Conservation (phyloP, 1,140 invertebrate species). For the Parasteatoda tepidariorum region DNA sequence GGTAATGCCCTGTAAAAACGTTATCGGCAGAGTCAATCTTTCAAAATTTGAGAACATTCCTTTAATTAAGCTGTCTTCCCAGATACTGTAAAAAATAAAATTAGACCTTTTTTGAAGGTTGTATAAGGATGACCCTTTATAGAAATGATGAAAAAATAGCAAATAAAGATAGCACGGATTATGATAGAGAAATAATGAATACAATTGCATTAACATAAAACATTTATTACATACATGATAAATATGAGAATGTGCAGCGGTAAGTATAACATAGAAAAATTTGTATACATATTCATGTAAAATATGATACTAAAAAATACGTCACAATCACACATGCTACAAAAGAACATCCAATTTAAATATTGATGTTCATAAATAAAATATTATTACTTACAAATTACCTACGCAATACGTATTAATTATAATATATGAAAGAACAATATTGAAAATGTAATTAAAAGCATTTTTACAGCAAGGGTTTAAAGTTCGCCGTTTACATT, state of each 20-base stretch:
- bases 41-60: too few relatives aligned
- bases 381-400: background rate
- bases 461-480: background rate
- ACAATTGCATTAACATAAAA: constrained; percentile 5
- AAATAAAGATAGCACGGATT: too few relatives aligned
- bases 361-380: background rate
- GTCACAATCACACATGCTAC: background rate
- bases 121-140: too few relatives aligned
- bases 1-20: too few relatives aligned
- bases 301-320: constrained; percentile 11
- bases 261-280: constrained; percentile 26
- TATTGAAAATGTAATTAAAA: background rate
- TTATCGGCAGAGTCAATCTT: too few relatives aligned
- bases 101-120: too few relatives aligned
- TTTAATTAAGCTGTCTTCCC: too few relatives aligned
- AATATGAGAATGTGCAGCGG: constrained; percentile 17
- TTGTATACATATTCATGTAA: background rate
- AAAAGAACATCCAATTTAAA: constrained; percentile 1
- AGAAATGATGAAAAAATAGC: too few relatives aligned
- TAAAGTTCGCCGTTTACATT: background rate
- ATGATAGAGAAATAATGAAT: too few relatives aligned
- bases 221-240: constrained; percentile 29
- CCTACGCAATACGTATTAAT: background rate
- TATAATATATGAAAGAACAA: background rate
- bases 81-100: too few relatives aligned